Base-by-base conservation (phyloP, 2,113 vertebrate genomes). In the Oryzias curvinotus region DNA sequence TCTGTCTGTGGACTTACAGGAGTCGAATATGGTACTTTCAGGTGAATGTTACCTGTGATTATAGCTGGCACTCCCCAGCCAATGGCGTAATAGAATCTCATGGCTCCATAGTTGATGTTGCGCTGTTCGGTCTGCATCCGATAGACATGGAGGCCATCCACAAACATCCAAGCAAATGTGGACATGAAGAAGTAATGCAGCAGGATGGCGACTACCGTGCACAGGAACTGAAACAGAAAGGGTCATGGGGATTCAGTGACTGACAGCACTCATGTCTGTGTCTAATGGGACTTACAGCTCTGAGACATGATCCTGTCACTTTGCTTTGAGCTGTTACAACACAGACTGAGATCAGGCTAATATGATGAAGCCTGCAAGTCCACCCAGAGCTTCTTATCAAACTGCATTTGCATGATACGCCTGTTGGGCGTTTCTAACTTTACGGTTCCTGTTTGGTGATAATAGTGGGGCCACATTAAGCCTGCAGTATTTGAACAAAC, bases 131-230 rank as follows among this genome's bases (percentile, higher is more conserved):
- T 97, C 87, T 97, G 96, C 95, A 99, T 97, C 60, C 97, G 94
- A 90, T 98, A 98, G 84, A 98, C 93, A 73, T 99, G 97, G 57
- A 98, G 94, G 23, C 95, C 95, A 77, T 98, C 95, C 75, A 99
- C 95, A 0, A 98, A 96, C 79, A 98, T 93, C 97, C 96, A 98
- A 18, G 96, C 95, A 1, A 98, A 98, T 5, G 94, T 95, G 60
- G 94, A 93, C 91, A 98, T 95, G 92, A 97, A 98, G 92, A 96
- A 98, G 87, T 97, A 99, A 89, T 99, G 96, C 53, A 99, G 92
- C 60, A 98, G 87, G 90, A 99, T 97, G 78, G 97, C 97, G 7
- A 99, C 94, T 2, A 95, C 95, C 0, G 96, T 98, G 82, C 97
- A 99, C 78, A 98, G 74, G 82, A 98, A 97, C 97, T 98, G 88